These are phyloP conservation scores for Aphidius ervi DNA, from an alignment of 1,140 invertebrate genomes.

Conservation along the genomic window DNA sequence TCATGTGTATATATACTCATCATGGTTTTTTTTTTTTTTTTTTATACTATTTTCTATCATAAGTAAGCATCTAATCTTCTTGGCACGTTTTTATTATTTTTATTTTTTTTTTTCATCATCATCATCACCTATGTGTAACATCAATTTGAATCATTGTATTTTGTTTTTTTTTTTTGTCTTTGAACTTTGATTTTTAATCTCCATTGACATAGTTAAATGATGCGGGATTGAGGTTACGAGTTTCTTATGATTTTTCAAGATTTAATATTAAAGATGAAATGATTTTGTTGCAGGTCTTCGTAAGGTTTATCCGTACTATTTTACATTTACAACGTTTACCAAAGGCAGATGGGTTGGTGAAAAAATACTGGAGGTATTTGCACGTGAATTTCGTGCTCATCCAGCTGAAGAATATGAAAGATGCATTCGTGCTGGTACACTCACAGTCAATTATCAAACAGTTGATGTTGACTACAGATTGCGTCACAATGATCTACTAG, in stretches of 20 bases:
- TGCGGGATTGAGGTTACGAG: no score
- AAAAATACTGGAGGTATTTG: conserved; percentile 90
- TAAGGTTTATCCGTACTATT: conserved; percentile 98
- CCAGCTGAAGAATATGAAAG: conserved; percentile 88
- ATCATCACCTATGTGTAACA: no score
- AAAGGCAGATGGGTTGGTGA: conserved; percentile 97
- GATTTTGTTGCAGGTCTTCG: conserved; percentile 69
- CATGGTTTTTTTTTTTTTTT: no score
- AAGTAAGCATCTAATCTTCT: no score
- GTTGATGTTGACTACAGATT: conserved; percentile 89
- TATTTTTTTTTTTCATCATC: no score
- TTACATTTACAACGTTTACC: conserved; percentile 93
- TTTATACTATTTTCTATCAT: no score
- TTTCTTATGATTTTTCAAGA: no score
- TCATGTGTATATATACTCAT: conserved; percentile 13
- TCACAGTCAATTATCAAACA: conserved; percentile 93
- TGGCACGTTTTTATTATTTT: no score
- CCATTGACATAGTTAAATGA: no score
- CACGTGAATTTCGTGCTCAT: conserved; percentile 88
- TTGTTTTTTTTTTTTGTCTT: no score
- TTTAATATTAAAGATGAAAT: background rate
- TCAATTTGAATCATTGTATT: no score
- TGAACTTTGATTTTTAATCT: no score
- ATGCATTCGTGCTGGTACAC: conserved; percentile 82
- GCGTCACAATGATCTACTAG: conserved; percentile 90